Percentiles rank a stretch among this genome's conserved stretches.
These are phyloP conservation scores for Hepsetus odoe DNA, from an alignment of 2,113 vertebrate genomes.

Conservation along the genomic window DNA sequence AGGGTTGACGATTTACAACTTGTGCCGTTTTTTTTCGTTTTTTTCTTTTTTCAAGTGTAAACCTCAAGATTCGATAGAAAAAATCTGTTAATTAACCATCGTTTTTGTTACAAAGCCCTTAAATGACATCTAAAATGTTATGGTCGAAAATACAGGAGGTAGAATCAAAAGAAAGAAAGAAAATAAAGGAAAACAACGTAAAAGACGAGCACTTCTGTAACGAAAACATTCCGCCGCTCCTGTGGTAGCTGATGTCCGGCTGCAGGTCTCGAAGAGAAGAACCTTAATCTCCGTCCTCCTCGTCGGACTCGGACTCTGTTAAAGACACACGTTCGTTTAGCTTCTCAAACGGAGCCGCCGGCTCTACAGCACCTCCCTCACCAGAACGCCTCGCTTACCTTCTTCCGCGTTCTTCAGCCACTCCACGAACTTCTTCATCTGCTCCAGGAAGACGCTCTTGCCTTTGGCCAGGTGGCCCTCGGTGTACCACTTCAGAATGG, in stretches of 20 bases:
- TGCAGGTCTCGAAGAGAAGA: constrained; percentile 64
- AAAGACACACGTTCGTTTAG: constrained; percentile 9
- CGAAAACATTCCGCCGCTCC: constrained; percentile 80
- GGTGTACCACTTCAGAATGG: constrained; percentile 97
- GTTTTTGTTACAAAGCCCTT: constrained; percentile 79
- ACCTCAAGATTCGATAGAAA: constrained; percentile 71
- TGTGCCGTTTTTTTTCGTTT: constrained; percentile 27
- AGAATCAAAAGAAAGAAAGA: constrained; percentile 81
- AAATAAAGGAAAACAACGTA: constrained; percentile 78
- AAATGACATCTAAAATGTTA: constrained; percentile 80
- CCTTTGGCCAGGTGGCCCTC: constrained; percentile 92
- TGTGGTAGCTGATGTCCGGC: constrained; percentile 77
- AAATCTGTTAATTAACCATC: constrained; percentile 76
- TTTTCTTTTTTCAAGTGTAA: constrained; percentile 62
- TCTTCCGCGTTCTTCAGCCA: constrained; percentile 99
- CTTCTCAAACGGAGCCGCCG: no score
- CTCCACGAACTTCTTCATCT: constrained; percentile 99
- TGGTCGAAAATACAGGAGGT: constrained; percentile 86
- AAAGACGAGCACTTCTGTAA: constrained; percentile 69
- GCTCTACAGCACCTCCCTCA: no score
- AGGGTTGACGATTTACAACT: constrained; percentile 36
- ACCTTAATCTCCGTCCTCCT: constrained; percentile 90
- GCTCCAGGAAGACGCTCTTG: constrained; percentile 96
- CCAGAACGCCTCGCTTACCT: constrained; percentile 79
- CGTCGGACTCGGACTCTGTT: constrained; percentile 94